Evolutionary conservation across 1,140 invertebrate species (phyloP), one percentile per base, ranked within the genome.

Genomic region (Glossosoma conforme): DNA sequence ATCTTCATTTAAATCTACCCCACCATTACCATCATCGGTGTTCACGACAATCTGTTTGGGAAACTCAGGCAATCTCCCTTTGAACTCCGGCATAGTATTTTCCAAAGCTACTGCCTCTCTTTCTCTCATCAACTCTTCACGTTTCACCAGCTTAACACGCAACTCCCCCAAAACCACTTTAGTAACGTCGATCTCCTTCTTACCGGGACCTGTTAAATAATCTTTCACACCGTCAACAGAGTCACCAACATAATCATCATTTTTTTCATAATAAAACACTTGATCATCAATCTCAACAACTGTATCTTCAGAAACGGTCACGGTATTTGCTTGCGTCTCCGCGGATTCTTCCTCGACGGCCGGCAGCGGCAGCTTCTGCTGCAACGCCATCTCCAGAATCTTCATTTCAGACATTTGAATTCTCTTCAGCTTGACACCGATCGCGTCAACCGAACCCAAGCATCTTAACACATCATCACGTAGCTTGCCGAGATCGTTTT

Each of bases 121-220:
- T 33, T 70, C 69, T 1, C 70, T 59, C 72, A 74, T 75, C 6
- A 68, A 30, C 38, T 74, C 70, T 49, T 75, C 72, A 46, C 71
- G 59, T 48, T 70, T 69, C 13, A 68, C 65, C 46, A 75, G 46
- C 58, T 70, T 72, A 41, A 68, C 63, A 58, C 64, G 69, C 22
- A 75, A 54, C 30, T 58, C 56, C 0, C 44, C 56, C n/a, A 58
- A 14, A 18, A 58, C 56, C 13, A 42, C 35, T 38, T 51, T 54
- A 0, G 52, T 53, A 1, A 47, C 38, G 20, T 50, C 19, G 2
- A 58, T 58, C 45, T 58, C 56, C 17, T 41, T 44, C 24, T 14
- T 28, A 17, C 51, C 56, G 0, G 56, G 56, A 9, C 46, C 51
- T 10, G 41, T 46, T 10, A 38, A 14, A 44, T 47, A 44, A 54